A percentile compares a stretch with the other conserved stretches of the same genome.
These are phyloP conservation scores for Aramus guarauna DNA, from an alignment of 2,113 vertebrate genomes.

Conservation along the genomic window DNA sequence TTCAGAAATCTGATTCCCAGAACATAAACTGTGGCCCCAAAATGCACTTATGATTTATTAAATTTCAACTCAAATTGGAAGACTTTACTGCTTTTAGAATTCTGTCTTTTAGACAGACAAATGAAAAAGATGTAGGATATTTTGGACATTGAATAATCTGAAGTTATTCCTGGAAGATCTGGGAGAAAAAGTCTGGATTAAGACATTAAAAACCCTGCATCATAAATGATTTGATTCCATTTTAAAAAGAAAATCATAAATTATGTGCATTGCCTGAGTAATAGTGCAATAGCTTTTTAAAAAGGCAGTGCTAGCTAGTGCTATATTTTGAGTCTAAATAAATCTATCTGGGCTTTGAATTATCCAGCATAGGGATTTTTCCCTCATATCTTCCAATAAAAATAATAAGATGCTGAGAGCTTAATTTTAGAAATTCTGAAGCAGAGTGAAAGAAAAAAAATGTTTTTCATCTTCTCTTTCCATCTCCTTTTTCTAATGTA, in stretches of 20 bases:
- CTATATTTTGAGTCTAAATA: background rate
- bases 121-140: background rate
- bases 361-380: slow-evolving; percentile 17
- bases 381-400: slow-evolving; percentile 40
- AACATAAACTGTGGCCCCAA: background rate
- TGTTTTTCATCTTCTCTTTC: slow-evolving; percentile 21
- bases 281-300: background rate
- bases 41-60: background rate
- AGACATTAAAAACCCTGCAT: background rate
- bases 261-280: background rate
- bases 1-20: background rate
- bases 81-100: background rate
- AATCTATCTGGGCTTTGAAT: slow-evolving; percentile 24
- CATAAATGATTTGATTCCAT: background rate
- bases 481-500: slow-evolving; percentile 13
- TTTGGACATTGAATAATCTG: background rate
- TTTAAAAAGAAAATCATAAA: background rate
- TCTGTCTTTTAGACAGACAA: background rate
- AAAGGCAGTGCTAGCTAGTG: background rate
- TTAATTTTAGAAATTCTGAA: slow-evolving; percentile 49
- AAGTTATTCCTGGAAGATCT: background rate
- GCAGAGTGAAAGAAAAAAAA: slow-evolving; percentile 14
- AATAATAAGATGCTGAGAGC: background rate
- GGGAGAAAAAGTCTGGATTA: background rate
- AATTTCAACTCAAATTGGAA: background rate